Evolutionary conservation across 1,140 invertebrate species (phyloP).

Genomic region (Philopotamus ludificatus): DNA sequence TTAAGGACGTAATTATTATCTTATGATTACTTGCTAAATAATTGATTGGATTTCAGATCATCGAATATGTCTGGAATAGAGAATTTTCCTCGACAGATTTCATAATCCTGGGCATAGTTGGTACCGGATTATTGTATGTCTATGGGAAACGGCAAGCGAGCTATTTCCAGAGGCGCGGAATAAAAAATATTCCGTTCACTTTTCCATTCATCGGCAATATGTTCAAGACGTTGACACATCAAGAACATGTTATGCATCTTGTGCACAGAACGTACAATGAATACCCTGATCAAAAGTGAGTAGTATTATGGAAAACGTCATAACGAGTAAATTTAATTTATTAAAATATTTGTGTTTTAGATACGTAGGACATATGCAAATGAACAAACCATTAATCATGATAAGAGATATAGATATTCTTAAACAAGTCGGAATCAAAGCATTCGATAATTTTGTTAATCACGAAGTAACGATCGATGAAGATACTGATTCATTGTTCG

Average conservation of each 20-base stretch:
- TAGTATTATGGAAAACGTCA: background rate
- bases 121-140: background rate
- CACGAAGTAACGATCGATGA: constrained; percentile 47
- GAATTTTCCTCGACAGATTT: background rate
- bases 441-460: constrained; percentile 61
- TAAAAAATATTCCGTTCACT: constrained; percentile 7
- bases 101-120: background rate
- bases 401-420: constrained; percentile 58
- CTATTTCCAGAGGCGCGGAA: constrained; percentile 13
- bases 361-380: constrained; percentile 52
- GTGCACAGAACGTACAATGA: constrained; percentile 19
- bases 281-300: constrained; percentile 36
- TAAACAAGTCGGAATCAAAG: constrained; percentile 57
- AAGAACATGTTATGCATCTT: constrained; percentile 12
- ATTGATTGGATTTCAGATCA: background rate
- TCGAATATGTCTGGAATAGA: background rate
- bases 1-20: too few relatives aligned
- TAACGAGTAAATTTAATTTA: background rate
- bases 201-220: constrained; percentile 23
- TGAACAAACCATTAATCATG: constrained; percentile 51
- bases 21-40: too few relatives aligned
- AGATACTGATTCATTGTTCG: constrained; percentile 51
- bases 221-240: background rate
- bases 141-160: constrained; percentile 1
- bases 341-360: constrained; percentile 42